Evolutionary conservation across 1,140 invertebrate species (phyloP), one percentile per base, ranked within the genome.

Genomic region (Drosophila repleta): DNA sequence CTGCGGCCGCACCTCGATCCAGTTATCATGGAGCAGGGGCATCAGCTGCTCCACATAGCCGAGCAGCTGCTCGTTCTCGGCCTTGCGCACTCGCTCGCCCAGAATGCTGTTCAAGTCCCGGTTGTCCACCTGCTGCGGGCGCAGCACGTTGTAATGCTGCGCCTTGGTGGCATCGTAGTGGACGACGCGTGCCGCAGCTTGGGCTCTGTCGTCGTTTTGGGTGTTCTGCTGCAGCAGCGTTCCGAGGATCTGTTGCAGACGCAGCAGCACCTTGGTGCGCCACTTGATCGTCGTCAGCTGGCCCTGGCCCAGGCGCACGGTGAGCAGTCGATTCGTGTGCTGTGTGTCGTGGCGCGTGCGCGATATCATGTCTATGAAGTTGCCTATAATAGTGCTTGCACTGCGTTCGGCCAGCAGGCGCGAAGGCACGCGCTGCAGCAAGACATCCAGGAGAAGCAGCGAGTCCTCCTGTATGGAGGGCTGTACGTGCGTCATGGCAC

Each of bases 401-500:
- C 94, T 94, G 81, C 95, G 94, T 49, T 93, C 91, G 0, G 94
- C 93, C 10, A 97, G 91, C 32, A 96, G 92, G 1, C 57, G 45
- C 41, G 90, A 79, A 3, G 94, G 94, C 58, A 94, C 93, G 56
- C 94, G 93, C 35, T 94, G 90, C 13, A 96, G 89, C 18, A 97
- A 92, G 55, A 94, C 93, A 79, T 96, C 96, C n/a, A 97, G 91
- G 53, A 97, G 93, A 7, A 94, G 80, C 2, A 98, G 91, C 0
- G 97, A 96, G 90, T 97, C 96, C 90, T 96, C 95, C 87, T 97
- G 95, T 52, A 97, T 95, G 48, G 93, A 93, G 11, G 93, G 94
- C 89, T 96, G 94, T 60, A 98, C 96, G 76, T 97, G 96, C 8
- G 96, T 97, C 96, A 97, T 97, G 1, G 96, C 95, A 93, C 96